Percentiles rank a stretch among this genome's conserved stretches.
Evolutionary conservation across 2,113 vertebrate genomes (phyloP).

Genomic region (Phalacrocorax brasilianus): DNA sequence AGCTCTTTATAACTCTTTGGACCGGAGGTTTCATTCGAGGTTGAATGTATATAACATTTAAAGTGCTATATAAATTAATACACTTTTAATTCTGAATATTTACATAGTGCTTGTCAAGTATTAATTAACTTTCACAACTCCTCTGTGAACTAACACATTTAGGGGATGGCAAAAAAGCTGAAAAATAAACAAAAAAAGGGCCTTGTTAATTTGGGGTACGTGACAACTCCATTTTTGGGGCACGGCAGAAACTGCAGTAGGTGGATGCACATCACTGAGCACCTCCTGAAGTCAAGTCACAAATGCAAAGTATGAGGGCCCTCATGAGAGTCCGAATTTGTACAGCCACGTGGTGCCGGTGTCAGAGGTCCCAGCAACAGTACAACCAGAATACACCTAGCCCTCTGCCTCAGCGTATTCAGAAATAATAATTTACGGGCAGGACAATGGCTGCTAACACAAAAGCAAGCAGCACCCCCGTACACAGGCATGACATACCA

Average conservation of each 20-base stretch:
- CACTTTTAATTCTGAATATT: not conserved
- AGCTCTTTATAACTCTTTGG: not conserved
- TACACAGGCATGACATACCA: not conserved
- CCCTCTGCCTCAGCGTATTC: not conserved
- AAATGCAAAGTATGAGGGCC: not conserved
- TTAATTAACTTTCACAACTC: not conserved
- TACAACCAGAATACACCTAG: too few relatives aligned
- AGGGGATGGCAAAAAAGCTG: not conserved
- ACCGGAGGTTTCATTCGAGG: not conserved
- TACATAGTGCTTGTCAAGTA: not conserved
- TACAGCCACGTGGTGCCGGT: fast-evolving
- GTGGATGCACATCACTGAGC: not conserved
- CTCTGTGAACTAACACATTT: not conserved
- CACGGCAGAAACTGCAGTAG: not conserved
- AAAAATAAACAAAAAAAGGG: too few relatives aligned
- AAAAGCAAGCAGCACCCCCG: not conserved
- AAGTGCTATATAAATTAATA: not conserved
- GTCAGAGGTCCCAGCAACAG: not conserved
- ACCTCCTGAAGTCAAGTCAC: not conserved
- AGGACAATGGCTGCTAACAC: not conserved
- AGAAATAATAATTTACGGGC: not conserved
- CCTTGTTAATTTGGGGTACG: not conserved
- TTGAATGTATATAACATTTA: not conserved
- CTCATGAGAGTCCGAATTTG: not conserved
- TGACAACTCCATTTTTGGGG: not conserved